Percentiles rank a stretch among this genome's conserved stretches.
Conservation (phyloP, 2,888 invertebrate species). For the Clunio marinus region DNA sequence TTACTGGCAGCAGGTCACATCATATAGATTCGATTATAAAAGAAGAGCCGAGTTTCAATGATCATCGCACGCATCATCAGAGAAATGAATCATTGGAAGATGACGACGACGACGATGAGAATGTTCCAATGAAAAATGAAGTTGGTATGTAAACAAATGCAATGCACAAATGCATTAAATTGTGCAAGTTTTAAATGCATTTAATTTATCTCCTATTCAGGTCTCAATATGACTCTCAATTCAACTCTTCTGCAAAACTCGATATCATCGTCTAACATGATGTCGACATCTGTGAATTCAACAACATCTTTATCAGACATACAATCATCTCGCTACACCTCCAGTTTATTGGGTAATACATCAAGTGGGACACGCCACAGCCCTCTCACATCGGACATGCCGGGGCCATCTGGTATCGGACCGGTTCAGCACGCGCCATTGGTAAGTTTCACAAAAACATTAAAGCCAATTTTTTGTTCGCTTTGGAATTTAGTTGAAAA, state of each 20-base stretch:
- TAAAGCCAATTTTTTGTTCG: not conserved
- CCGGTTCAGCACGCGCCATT: slow-evolving; percentile 86
- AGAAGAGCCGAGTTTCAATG: slow-evolving; percentile 34
- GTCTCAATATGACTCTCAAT: slow-evolving; percentile 36
- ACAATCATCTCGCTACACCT: slow-evolving; percentile 32
- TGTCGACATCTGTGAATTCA: slow-evolving; percentile 27
- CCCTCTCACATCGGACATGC: slow-evolving; percentile 65
- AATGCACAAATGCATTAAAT: not conserved
- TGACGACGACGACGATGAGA: slow-evolving; percentile 55
- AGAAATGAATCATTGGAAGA: slow-evolving; percentile 42
- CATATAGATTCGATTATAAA: slow-evolving; percentile 35
- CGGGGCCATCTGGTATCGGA: slow-evolving; percentile 78
- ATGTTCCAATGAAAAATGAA: slow-evolving; percentile 58
- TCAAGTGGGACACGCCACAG: slow-evolving; percentile 53
- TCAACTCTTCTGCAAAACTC: slow-evolving; percentile 30
- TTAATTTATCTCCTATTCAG: not conserved
- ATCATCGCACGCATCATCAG: slow-evolving; percentile 37
- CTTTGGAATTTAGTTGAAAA: not conserved
- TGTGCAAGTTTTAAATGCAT: not conserved
- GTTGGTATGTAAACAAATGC: slow-evolving; percentile 51
- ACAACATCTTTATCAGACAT: slow-evolving; percentile 31
- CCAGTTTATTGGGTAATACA: slow-evolving; percentile 46
- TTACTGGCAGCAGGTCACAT: slow-evolving; percentile 26
- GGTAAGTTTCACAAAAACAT: slow-evolving; percentile 58
- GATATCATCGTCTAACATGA: slow-evolving; percentile 26